A percentile compares a stretch with the other conserved stretches of the same genome.
phyloP scores from a whole-genome alignment of 1,140 invertebrate genomes.

The Propsilocerus akamusi region DNA sequence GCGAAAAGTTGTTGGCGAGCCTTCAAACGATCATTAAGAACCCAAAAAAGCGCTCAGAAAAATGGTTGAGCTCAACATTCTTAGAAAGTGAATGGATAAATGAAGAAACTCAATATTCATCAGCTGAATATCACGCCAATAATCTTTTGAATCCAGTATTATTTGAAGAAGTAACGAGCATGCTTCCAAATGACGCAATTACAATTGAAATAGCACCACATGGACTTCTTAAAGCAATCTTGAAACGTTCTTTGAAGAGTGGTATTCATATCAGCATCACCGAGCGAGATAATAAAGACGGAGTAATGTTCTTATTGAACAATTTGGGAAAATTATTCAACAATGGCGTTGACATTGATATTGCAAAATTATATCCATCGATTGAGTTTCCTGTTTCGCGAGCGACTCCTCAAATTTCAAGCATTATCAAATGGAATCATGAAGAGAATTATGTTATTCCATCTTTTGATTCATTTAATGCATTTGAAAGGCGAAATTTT shows the following conservation, averaged over 20 bases:
- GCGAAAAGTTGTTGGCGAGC: conserved; percentile 48
- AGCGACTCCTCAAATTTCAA: conserved; percentile 56
- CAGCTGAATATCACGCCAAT: conserved; percentile 85
- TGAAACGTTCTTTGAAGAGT: conserved; percentile 33
- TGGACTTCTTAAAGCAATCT: conserved; percentile 53
- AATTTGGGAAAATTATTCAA: conserved; percentile 50
- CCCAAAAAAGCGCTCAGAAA: conserved; percentile 46
- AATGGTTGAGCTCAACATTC: conserved; percentile 79
- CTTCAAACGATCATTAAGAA: conserved; percentile 46
- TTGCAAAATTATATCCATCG: conserved; percentile 34
- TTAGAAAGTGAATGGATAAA: conserved; percentile 51
- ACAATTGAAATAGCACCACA: conserved; percentile 71
- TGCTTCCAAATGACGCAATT: conserved; percentile 62
- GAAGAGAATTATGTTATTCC: conserved; percentile 44
- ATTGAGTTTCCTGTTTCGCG: conserved; percentile 57
- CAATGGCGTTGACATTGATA: conserved; percentile 25
- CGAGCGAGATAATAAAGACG: conserved; percentile 50
- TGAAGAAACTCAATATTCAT: conserved; percentile 44
- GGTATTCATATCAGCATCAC: conserved; percentile 59
- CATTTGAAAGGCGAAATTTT: conserved; percentile 32
- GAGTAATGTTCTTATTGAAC: conserved; percentile 43
- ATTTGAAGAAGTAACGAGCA: conserved; percentile 62
- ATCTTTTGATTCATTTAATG: conserved; percentile 9
- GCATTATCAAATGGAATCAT: conserved; percentile 82
- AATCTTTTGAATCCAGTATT: conserved; percentile 70